Evolutionary conservation across 2,888 invertebrate species (phyloP), one percentile per base, ranked within the genome.

Genomic region (Aspidiotus destructor): DNA sequence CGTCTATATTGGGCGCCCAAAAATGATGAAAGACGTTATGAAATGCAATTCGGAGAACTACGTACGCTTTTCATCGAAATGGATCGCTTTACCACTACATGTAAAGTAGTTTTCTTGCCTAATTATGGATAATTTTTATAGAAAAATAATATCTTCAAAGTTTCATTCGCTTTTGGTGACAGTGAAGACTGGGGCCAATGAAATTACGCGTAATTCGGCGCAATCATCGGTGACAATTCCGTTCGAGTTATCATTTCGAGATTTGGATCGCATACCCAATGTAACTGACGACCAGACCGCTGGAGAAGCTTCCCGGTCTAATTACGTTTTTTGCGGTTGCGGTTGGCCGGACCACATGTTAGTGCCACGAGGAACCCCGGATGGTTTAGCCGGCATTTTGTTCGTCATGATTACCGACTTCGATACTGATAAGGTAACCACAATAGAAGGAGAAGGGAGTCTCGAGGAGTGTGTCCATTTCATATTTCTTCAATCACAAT

Each of bases 221-320:
- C 84, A 88, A 60, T 91, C 92, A 0, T 85, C 88, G 0, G 85
- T 92, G n/a, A 91, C 90, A 13, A 87, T 90, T 75, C 89, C 90
- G 0, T 89, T 87, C 76, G 89, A 89, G 76, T 81, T 86, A 70
- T 89, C 88, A 1, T 92, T 89, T 85, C 83, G 87, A 9, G 83
- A 85, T 75, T 76, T 87, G 73, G 86, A 87, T 80, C 13, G 72
- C 7, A 75, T 0, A 82, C 82, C 57, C 55, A 61, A n/a, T 28
- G 28, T 41, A 54, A 60, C 55, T 1, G 62, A 41, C 11, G 69
- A 58, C 40, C 78, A 82, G 0, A 79, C 79, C 0, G 73, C 79
- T 68, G 78, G 78, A 13, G 28, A 28, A 28, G 28, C 28, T 28
- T 28, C 28, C 28, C 28, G 28, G 28, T 28, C 28, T 28, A 80